Conservation (phyloP, 1,140 invertebrate genomes). For the Brachionus koreanus region DNA sequence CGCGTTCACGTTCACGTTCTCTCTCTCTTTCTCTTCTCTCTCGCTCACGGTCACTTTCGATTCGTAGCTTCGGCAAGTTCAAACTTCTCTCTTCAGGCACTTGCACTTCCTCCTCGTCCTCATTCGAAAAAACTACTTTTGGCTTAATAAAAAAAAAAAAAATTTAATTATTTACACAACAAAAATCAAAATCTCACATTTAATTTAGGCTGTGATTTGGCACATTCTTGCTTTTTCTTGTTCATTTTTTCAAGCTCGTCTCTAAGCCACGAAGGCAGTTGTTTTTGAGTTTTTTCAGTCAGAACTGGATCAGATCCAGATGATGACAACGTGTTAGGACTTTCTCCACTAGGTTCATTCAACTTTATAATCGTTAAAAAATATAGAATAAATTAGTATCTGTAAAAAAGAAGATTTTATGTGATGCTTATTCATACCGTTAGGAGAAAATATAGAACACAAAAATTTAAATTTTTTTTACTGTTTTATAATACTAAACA, state of each 20-base stretch:
- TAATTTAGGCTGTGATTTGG: neutral
- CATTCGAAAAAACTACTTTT: conserved; percentile 5
- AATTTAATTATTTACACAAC: neutral
- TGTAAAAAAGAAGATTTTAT: neutral
- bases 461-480: neutral
- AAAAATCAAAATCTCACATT: neutral
- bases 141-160: neutral
- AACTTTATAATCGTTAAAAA: neutral
- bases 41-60: conserved; percentile 7
- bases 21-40: neutral
- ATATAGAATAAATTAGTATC: conserved; percentile 1
- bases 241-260: conserved; percentile 43
- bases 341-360: neutral
- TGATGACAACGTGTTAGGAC: neutral
- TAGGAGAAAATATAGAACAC: neutral
- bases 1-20: neutral
- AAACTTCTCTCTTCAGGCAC: neutral
- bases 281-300: conserved; percentile 9
- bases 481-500: neutral
- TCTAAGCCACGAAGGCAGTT: conserved; percentile 24
- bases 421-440: conserved; percentile 1
- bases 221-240: conserved; percentile 4
- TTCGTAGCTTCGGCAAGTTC: neutral
- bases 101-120: neutral
- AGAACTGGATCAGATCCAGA: neutral